phyloP scores from a whole-genome alignment of 1,140 invertebrate genomes.

The Arctopsyche grandis region DNA sequence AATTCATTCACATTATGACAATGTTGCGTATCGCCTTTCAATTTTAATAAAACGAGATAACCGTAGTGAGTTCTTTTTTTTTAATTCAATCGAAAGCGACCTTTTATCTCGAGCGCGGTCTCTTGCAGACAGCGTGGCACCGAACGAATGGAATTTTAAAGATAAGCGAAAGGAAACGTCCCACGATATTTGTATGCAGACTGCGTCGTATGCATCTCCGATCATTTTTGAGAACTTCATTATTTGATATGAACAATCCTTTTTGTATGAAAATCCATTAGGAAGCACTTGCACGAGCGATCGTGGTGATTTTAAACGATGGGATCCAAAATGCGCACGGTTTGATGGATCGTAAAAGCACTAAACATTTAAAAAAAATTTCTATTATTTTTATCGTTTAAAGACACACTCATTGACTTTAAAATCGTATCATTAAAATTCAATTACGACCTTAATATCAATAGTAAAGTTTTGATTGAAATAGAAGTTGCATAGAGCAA shows the following conservation, averaged over 20 bases:
- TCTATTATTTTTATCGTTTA: too few relatives aligned
- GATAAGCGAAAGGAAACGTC: constrained; percentile 24
- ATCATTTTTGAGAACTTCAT: constrained; percentile 23
- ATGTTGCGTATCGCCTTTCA: neutral
- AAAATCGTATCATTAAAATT: too few relatives aligned
- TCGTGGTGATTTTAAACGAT: neutral
- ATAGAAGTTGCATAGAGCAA: too few relatives aligned
- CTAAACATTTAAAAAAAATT: too few relatives aligned
- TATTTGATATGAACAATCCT: constrained; percentile 1
- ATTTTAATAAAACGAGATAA: neutral
- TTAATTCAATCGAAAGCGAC: neutral
- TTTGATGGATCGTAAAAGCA: too few relatives aligned
- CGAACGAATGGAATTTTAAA: constrained; percentile 20
- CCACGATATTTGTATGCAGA: constrained; percentile 14
- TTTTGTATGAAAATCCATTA: neutral
- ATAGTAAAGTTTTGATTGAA: too few relatives aligned
- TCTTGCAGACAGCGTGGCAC: constrained; percentile 26
- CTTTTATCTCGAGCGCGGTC: neutral
- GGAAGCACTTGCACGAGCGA: neutral
- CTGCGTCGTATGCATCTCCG: constrained; percentile 2
- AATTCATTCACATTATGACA: neutral
- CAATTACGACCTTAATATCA: too few relatives aligned
- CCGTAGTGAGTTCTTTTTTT: neutral
- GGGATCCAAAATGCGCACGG: neutral
- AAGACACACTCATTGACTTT: too few relatives aligned